Conservation (phyloP, 2,113 vertebrate species). For the Malurus cyaneus region DNA sequence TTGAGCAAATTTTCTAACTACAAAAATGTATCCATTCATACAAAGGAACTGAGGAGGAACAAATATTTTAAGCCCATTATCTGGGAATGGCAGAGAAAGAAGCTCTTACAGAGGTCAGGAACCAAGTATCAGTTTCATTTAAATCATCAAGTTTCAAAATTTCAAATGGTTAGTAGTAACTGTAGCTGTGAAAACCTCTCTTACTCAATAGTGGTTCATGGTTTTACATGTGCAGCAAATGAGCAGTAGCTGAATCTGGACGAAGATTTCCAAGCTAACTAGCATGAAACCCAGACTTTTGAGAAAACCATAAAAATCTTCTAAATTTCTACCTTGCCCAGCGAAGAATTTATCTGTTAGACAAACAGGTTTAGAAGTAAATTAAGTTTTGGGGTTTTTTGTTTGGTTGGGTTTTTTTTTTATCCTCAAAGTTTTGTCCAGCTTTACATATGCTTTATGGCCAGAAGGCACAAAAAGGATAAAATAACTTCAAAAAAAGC, state of each 20-base stretch:
- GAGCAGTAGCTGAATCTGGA: neutral
- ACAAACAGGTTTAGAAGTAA: neutral
- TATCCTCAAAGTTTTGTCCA: neutral
- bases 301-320: neutral
- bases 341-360: neutral
- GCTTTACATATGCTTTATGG: neutral
- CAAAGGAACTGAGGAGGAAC: neutral
- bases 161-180: neutral
- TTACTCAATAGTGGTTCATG: neutral
- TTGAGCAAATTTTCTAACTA: neutral
- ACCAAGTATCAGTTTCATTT: neutral
- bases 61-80: neutral
- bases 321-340: neutral
- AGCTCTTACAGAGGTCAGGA: neutral
- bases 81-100: neutral
- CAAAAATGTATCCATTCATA: neutral
- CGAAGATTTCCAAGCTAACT: neutral
- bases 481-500: neutral
- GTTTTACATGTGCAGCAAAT: neutral
- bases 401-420: neutral
- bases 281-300: neutral
- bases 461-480: neutral
- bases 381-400: fast-evolving
- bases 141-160: neutral
- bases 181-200: neutral